Evolutionary conservation across 2,113 vertebrate species (phyloP).

Genomic region (Stegostoma tigrinum): DNA sequence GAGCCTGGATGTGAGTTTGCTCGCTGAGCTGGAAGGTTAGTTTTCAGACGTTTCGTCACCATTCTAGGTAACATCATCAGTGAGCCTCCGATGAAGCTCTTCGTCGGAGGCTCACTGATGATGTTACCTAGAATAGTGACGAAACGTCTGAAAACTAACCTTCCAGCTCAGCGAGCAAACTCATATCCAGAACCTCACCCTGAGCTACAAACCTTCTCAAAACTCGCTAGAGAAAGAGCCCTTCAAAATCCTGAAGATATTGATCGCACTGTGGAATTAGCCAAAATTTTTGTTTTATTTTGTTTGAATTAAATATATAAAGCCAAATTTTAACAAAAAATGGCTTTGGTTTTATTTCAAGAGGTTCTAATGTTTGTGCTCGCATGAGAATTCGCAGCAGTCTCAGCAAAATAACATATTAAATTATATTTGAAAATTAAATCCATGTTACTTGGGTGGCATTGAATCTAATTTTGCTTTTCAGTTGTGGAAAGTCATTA

Average conservation of each 20-base stretch:
- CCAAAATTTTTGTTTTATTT: not conserved
- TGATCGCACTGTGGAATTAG: not conserved
- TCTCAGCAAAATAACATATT: not conserved
- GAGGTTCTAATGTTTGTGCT: not conserved
- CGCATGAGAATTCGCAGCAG: not conserved
- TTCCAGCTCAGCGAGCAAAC: too few species aligned
- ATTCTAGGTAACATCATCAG: too few species aligned
- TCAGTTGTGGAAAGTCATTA: not conserved
- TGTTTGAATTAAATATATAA: not conserved
- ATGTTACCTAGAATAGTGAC: too few species aligned
- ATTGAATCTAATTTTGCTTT: not conserved
- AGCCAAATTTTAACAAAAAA: not conserved
- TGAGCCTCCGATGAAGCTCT: too few species aligned
- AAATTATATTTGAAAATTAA: not conserved
- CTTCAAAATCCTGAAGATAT: not conserved
- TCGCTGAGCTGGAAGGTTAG: too few species aligned
- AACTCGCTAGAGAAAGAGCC: not conserved
- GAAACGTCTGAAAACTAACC: too few species aligned
- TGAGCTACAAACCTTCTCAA: too few species aligned
- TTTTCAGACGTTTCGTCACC: too few species aligned
- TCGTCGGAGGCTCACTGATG: too few species aligned
- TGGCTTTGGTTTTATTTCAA: not conserved
- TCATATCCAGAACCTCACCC: too few species aligned
- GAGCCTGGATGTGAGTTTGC: too few species aligned
- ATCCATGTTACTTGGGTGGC: not conserved